A percentile compares a stretch with the other conserved stretches of the same genome.
Conservation (phyloP, 2,888 invertebrate species). For the Drosophila formosana region DNA sequence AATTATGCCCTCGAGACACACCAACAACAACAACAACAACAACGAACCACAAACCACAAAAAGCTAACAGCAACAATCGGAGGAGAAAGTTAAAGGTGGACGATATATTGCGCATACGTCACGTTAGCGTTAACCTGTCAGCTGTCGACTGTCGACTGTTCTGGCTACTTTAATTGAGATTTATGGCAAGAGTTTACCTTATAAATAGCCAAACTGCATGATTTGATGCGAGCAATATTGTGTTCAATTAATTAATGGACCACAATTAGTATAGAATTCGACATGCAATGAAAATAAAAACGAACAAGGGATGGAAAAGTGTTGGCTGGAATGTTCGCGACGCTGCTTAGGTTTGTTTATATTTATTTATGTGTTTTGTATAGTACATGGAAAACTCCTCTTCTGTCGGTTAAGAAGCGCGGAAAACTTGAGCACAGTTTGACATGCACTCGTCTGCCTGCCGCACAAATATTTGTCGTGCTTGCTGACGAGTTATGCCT, state of each 20-base stretch:
- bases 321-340: conserved; percentile 6
- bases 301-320: background rate
- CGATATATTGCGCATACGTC: conserved; percentile 59
- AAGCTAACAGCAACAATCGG: conserved; percentile 19
- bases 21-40: background rate
- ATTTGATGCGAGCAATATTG: background rate
- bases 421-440: conserved; percentile 60
- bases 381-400: conserved; percentile 9
- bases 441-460: conserved; percentile 69
- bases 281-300: background rate
- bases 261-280: background rate
- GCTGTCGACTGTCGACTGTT: conserved; percentile 43
- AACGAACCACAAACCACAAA: conserved; percentile 26
- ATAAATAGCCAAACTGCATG: conserved; percentile 29
- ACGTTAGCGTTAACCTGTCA: conserved; percentile 45
- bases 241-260: background rate
- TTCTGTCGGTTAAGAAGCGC: conserved; percentile 4
- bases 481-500: conserved; percentile 72
- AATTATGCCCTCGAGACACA: conserved; percentile 50
- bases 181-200: conserved; percentile 38
- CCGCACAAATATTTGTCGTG: conserved; percentile 69
- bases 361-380: background rate
- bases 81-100: conserved; percentile 21
- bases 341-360: conserved; percentile 1
- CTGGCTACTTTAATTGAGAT: conserved; percentile 58